Evolutionary conservation across 53 echinoderm and acorn worm species (phyloP), one percentile per base, ranked within the genome.

Genomic region (Luidia sarsii): DNA sequence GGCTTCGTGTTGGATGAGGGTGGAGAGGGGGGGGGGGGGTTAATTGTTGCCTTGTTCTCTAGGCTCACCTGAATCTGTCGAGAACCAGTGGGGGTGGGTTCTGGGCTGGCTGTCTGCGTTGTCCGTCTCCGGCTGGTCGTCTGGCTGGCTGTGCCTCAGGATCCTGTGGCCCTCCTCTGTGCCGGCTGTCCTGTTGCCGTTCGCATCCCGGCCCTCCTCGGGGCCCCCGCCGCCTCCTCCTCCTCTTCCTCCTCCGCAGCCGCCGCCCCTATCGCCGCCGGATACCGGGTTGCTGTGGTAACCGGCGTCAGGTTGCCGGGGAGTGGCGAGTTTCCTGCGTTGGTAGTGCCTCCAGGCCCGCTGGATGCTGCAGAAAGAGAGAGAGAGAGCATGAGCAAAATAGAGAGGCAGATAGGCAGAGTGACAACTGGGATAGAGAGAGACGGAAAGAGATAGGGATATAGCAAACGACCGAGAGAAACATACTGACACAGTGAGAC

Each of bases 281-380:
- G n/a, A n/a, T n/a, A n/a, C 88, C 32, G 64, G 70, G 49, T 87
- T 80, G 51, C 84, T 79, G 71, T 86, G 83, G 56, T 49, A 46
- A 79, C 83, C 61, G 51, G 80, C 43, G 45, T 84, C 80, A 64
- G 27, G 68, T 33, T 38, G 68, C 59, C 10, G 23, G 15, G 43
- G 32, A 15, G n/a, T 24, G 18, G 60, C 41, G 18, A 25, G 51
- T 80, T 60, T 79, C 39, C 80, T 45, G 31, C 74, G 80, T 59
- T 80, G 72, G 83, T 84, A 92, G 14, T 72, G 80, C 43, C 91
- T 86, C 95, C 95, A 95, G 32, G 95, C 95, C 39, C 95, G 77
- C 48, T 95, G 95, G 59, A 92, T 95, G 22, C 95, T 95, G 75
- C 37, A 59, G 63, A 16, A 19, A 39, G 86, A 80, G 41, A 35